A percentile compares a stretch with the other conserved stretches of the same genome.
phyloP scores from a whole-genome alignment of 2,797 vertebrate species.

The Betta splendens region DNA sequence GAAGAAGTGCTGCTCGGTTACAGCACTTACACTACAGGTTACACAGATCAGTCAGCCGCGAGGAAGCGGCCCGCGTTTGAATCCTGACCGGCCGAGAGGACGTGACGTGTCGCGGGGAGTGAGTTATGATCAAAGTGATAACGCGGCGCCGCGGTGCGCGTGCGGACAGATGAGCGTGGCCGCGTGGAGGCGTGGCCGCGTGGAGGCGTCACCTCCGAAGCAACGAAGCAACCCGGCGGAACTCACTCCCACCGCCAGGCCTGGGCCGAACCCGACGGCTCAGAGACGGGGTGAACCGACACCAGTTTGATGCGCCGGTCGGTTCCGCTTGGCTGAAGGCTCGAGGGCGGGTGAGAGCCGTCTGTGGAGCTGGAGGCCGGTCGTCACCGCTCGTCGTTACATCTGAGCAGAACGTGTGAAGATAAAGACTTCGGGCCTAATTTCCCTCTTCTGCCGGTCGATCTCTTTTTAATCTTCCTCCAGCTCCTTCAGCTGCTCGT shows the following conservation, averaged over 20 bases:
- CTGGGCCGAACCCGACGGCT: constrained; percentile 21
- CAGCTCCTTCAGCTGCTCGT: neutral
- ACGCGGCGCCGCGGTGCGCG: constrained; percentile 7
- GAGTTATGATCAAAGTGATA: constrained; percentile 6
- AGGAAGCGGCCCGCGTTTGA: constrained; percentile 40
- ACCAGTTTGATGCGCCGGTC: constrained; percentile 23
- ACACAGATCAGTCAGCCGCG: constrained; percentile 45
- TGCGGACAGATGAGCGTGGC: constrained; percentile 8
- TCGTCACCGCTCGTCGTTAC: constrained; percentile 33
- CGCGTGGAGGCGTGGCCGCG: too few relatives aligned
- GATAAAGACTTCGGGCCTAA: constrained; percentile 4
- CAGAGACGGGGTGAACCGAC: constrained; percentile 31
- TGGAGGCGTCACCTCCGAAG: too few relatives aligned
- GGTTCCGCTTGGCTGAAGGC: constrained; percentile 51
- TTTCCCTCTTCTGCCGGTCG: constrained; percentile 17
- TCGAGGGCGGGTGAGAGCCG: constrained; percentile 70
- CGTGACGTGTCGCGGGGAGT: neutral
- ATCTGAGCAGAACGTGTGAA: constrained; percentile 65
- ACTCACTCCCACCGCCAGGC: constrained; percentile 9
- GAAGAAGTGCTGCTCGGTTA: constrained; percentile 46
- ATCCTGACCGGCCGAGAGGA: constrained; percentile 35
- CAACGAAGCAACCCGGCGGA: neutral
- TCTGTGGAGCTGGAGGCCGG: constrained; percentile 65
- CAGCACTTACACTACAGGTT: constrained; percentile 47
- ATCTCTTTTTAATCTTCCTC: constrained; percentile 9